Percentiles rank a stretch among this genome's conserved stretches.
Conservation (phyloP, 2,113 vertebrate species). For the Passer montanus region DNA sequence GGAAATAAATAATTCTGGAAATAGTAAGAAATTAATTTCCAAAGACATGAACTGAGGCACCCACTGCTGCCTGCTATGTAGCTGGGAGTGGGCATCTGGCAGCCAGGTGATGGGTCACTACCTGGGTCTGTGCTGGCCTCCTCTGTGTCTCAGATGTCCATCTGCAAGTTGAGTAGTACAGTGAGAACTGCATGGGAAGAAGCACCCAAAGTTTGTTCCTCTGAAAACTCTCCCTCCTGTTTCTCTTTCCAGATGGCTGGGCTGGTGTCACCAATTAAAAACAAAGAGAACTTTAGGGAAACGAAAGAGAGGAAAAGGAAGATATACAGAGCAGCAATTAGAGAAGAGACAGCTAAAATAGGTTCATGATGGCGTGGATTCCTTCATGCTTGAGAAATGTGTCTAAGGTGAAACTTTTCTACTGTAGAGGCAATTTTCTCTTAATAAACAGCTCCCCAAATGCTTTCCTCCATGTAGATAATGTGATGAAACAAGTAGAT, state of each 20-base stretch:
- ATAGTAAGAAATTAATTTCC: background rate
- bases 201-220: slow-evolving; percentile 53
- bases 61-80: background rate
- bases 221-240: slow-evolving; percentile 31
- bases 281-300: slow-evolving; percentile 58
- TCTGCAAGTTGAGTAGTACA: background rate
- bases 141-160: background rate
- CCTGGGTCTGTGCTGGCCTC: background rate
- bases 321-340: slow-evolving; percentile 73
- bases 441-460: slow-evolving; percentile 49
- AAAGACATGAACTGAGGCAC: background rate
- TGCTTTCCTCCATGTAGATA: slow-evolving; percentile 59
- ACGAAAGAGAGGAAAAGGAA: slow-evolving; percentile 46
- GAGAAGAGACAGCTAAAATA: slow-evolving; percentile 75
- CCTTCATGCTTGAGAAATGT: slow-evolving; percentile 71
- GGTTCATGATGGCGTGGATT: slow-evolving; percentile 73
- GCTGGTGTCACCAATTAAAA: slow-evolving; percentile 61
- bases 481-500: slow-evolving; percentile 23
- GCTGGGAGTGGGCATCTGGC: background rate
- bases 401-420: slow-evolving; percentile 54
- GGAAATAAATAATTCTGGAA: background rate
- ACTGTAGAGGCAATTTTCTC: slow-evolving; percentile 52
- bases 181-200: background rate
- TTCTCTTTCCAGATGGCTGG: slow-evolving; percentile 69
- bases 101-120: background rate